These are phyloP conservation scores for Pygmarrhopalites habei DNA, from an alignment of 1,140 invertebrate species.

Conservation along the genomic window DNA sequence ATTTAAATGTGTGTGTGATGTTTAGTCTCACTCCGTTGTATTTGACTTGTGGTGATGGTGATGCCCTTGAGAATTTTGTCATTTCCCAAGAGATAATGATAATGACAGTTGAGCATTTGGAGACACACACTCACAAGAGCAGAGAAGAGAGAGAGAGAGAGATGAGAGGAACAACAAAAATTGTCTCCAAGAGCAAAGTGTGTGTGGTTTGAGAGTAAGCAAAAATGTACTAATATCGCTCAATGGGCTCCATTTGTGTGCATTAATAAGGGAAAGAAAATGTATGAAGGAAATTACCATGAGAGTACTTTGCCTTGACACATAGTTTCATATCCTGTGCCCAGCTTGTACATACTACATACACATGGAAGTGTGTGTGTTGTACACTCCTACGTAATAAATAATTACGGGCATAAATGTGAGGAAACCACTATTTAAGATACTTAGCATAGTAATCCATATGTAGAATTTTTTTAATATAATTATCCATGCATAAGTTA, in stretches of 20 bases:
- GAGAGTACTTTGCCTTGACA: not conserved
- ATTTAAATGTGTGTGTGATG: not conserved
- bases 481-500: no score
- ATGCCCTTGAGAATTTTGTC: not conserved
- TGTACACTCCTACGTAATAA: slow-evolving; percentile 5
- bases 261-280: not conserved
- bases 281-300: not conserved
- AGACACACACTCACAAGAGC: no score
- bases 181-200: no score
- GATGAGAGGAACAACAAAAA: no score
- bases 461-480: no score
- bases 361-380: not conserved
- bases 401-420: slow-evolving; percentile 6
- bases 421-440: slow-evolving; percentile 3
- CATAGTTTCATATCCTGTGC: not conserved
- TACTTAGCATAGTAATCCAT: slow-evolving; percentile 9
- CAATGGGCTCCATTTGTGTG: no score
- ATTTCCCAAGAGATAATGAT: not conserved
- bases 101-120: not conserved
- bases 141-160: no score
- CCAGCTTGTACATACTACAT: no score
- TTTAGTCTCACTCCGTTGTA: no score
- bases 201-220: no score
- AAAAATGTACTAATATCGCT: no score
- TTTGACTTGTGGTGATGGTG: no score